These are phyloP conservation scores for Lucifuga dentata DNA, from an alignment of 2,113 vertebrate species.

Conservation along the genomic window DNA sequence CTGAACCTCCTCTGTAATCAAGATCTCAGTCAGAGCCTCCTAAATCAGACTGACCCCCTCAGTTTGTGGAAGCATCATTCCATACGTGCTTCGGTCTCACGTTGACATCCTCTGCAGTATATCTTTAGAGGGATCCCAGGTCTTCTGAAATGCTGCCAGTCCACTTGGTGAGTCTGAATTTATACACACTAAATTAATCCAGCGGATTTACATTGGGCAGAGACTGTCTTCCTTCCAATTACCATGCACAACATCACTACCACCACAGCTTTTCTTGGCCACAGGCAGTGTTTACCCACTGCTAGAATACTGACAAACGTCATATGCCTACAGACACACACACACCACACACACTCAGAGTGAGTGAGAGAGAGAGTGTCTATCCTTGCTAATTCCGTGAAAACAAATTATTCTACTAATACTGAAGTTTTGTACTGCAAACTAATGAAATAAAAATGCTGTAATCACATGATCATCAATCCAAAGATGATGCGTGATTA, in stretches of 20 bases:
- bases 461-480: no score
- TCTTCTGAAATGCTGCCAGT: constrained; percentile 36
- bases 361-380: no score
- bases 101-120: constrained; percentile 23
- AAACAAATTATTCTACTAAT: no score
- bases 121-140: constrained; percentile 28
- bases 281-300: constrained; percentile 53
- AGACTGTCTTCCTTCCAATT: constrained; percentile 48
- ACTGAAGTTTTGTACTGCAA: background rate
- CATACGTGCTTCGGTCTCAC: constrained; percentile 30
- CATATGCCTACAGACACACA: constrained; percentile 12
- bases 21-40: constrained; percentile 25
- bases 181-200: constrained; percentile 40
- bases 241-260: constrained; percentile 46
- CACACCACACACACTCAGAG: background rate
- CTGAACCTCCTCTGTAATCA: constrained; percentile 22
- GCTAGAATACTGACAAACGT: constrained; percentile 49
- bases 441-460: no score
- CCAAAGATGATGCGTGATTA: no score
- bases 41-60: constrained; percentile 32
- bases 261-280: constrained; percentile 43
- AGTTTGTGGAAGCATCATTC: constrained; percentile 50
- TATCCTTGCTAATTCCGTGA: no score
- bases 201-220: constrained; percentile 39
- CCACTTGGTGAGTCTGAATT: constrained; percentile 38